A percentile compares a stretch with the other conserved stretches of the same genome.
Evolutionary conservation across 2,888 invertebrate genomes (phyloP).

Genomic region (Falcaria lacertinaria): DNA sequence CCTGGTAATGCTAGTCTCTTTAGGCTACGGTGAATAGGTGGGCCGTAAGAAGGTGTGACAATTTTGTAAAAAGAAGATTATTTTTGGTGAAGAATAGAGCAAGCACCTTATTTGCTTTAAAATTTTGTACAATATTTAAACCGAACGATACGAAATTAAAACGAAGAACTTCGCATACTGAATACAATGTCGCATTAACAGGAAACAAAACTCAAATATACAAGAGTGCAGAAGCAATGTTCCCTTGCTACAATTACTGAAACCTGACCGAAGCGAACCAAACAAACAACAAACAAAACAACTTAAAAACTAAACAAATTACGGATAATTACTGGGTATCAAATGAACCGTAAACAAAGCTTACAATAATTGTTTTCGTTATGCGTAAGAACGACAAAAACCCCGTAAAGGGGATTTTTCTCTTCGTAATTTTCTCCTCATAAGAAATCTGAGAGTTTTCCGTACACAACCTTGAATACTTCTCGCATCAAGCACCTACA

Average conservation of each 20-base stretch:
- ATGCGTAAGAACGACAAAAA: background rate
- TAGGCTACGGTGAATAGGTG: too few relatives aligned
- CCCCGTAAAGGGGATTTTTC: conserved; percentile 1
- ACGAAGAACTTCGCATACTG: too few relatives aligned
- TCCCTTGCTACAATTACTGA: background rate
- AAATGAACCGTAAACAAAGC: background rate
- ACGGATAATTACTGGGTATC: background rate
- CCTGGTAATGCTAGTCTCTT: too few relatives aligned
- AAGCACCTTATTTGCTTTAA: too few relatives aligned
- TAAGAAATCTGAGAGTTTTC: conserved; percentile 13
- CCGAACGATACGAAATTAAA: too few relatives aligned
- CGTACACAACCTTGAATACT: conserved; percentile 6
- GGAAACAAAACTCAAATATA: background rate
- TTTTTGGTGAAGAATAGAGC: too few relatives aligned
- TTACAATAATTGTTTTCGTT: background rate
- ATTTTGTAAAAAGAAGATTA: too few relatives aligned
- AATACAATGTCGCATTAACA: background rate
- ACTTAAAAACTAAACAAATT: background rate
- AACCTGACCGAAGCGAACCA: background rate
- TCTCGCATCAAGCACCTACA: background rate
- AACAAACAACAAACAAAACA: background rate
- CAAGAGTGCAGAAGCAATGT: background rate
- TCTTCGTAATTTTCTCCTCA: conserved; percentile 14
- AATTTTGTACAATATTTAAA: too few relatives aligned
- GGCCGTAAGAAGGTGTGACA: too few relatives aligned